A percentile compares a stretch with the other conserved stretches of the same genome.
Conservation (phyloP, 2,888 invertebrate species). For the Xestia c-nigrum region DNA sequence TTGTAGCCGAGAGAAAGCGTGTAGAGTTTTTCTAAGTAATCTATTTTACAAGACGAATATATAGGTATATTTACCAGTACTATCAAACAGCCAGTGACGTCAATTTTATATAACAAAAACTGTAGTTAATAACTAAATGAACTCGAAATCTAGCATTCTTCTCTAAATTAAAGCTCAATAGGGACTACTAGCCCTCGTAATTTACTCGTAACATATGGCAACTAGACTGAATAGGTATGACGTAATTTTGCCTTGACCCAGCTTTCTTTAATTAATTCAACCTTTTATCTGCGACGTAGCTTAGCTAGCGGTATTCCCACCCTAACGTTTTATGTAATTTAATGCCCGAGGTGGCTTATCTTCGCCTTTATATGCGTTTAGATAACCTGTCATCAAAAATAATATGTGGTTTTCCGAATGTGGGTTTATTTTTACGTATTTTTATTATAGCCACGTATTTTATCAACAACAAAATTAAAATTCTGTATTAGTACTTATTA, state of each 20-base stretch:
- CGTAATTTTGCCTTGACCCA: slow-evolving; percentile 58
- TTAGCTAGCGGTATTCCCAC: slow-evolving; percentile 30
- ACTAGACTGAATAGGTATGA: slow-evolving; percentile 36
- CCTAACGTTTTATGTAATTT: slow-evolving; percentile 39
- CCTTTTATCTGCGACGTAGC: slow-evolving; percentile 51
- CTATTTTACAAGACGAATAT: not conserved
- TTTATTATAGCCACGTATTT: not conserved
- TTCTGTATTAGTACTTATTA: not conserved
- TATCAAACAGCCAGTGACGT: not conserved
- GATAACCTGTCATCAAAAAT: slow-evolving; percentile 40
- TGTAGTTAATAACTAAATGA: not conserved
- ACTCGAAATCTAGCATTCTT: not conserved
- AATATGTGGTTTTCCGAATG: slow-evolving; percentile 20
- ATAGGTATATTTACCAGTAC: not conserved
- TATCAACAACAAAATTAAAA: not conserved
- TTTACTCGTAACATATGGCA: slow-evolving; percentile 11
- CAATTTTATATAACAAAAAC: not conserved
- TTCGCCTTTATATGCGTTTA: slow-evolving; percentile 40
- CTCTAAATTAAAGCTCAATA: slow-evolving; percentile 4
- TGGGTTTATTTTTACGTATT: slow-evolving; percentile 8
- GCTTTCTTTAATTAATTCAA: slow-evolving; percentile 55
- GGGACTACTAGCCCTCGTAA: not conserved
- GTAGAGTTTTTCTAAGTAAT: not conserved
- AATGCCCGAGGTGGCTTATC: slow-evolving; percentile 32
- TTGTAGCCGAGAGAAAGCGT: not conserved